Base-by-base conservation (phyloP, 2,113 vertebrate genomes). In the Capreolus pygargus region DNA sequence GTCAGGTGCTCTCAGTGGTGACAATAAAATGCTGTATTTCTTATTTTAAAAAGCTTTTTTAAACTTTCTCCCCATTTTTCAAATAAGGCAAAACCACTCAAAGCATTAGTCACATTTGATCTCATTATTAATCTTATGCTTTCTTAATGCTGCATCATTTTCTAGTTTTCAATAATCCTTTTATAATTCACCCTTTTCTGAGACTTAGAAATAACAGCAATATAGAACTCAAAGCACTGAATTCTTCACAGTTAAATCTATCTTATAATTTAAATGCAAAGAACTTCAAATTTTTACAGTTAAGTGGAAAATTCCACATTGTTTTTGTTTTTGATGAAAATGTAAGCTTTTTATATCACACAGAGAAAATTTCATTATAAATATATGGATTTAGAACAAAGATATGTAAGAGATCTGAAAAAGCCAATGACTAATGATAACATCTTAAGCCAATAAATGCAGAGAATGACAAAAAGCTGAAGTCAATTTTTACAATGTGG, bases 1-100 rank as follows among this genome's bases (percentile, higher is more conserved):
- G 45, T 57, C 90, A 79, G 76, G 64, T 96, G 97, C 89, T 96
- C 95, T 89, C 61, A 91, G 58, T 55, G 55, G 30, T 94, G 76
- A 98, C 86, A 98, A 98, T 97, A 98, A 98, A 98, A 52, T 86
- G 30, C 64, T 97, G 10, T 95, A 17, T 21, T 84, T 60, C 39
- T 39, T 82, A 50, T 83, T 82, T 15, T n/a, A 27, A 70, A 87
- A 91, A 78, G 2, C 39, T 52, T 64, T 83, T 57, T 23, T 30
- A 47, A 55, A 86, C 9, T 88, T 92, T 91, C 47, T 28, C 60
- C 87, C 54, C 7, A 91, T 82, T 91, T 95, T 95, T 82, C 36
- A 95, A 93, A 64, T 64, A 86, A 95, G 11, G 50, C 74, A 83
- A 95, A 94, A 97, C 36, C 36, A 95, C 1, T 25, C 25, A 91